Conservation (phyloP, 2,113 vertebrate species). For the Henicopernis longicauda region DNA sequence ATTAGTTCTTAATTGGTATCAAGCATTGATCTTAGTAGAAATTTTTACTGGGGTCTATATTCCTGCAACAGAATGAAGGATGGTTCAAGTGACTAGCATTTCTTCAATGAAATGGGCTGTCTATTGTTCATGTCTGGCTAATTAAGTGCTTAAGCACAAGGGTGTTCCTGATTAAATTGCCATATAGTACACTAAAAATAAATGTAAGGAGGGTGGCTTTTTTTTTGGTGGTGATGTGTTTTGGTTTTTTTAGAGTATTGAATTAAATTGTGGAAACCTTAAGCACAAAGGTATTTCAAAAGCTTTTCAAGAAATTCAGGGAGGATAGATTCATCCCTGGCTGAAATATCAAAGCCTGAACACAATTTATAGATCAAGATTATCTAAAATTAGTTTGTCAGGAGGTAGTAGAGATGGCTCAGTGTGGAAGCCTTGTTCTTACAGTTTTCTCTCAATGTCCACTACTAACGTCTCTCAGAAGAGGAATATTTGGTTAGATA, state of each 20-base stretch:
- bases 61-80: not conserved
- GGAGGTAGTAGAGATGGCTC: not conserved
- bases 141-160: not conserved
- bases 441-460: not conserved
- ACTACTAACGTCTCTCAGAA: not conserved
- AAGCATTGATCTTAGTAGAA: not conserved
- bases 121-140: not conserved
- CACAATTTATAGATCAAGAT: not conserved
- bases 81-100: not conserved
- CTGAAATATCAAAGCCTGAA: not conserved
- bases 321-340: not conserved
- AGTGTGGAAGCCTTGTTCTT: not conserved
- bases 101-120: not conserved
- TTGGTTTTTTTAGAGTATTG: not conserved
- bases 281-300: not conserved
- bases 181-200: not conserved
- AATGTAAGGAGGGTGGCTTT: fast-evolving
- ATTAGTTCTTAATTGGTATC: not conserved
- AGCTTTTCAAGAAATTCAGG: not conserved
- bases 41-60: not conserved
- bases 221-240: not conserved
- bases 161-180: not conserved
- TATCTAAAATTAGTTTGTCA: not conserved
- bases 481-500: not conserved
- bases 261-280: not conserved